Conservation (phyloP, 2,113 vertebrate species). For the Oryzias javanicus region DNA sequence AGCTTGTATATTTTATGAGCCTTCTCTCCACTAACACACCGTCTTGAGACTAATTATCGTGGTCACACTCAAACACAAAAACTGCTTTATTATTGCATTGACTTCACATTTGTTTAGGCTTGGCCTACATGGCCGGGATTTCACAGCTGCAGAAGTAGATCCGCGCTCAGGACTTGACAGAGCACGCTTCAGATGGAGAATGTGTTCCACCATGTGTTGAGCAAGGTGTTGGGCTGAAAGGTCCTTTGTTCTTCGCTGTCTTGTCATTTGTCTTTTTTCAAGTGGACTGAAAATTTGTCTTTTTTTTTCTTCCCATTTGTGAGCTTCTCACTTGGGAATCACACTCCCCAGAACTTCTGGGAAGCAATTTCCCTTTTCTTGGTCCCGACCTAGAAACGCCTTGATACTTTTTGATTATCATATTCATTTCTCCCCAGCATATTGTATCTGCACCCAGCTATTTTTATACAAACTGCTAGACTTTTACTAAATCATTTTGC, state of each 20-base stretch:
- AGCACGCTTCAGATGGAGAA: slow-evolving; percentile 32
- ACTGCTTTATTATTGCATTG: slow-evolving; percentile 68
- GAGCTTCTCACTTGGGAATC: slow-evolving; percentile 43
- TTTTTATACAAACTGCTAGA: slow-evolving; percentile 54
- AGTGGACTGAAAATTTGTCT: slow-evolving; percentile 31
- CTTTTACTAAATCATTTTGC: slow-evolving; percentile 50
- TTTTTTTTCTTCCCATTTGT: neutral
- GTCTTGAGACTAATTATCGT: slow-evolving; percentile 76
- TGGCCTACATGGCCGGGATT: slow-evolving; percentile 60
- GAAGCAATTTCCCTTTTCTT: slow-evolving; percentile 48
- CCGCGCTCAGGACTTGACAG: slow-evolving; percentile 37
- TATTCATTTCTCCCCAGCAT: slow-evolving; percentile 35
- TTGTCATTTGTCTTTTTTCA: slow-evolving; percentile 32
- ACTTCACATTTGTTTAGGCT: slow-evolving; percentile 70
- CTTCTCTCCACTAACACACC: slow-evolving; percentile 62
- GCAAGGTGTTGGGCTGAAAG: slow-evolving; percentile 21
- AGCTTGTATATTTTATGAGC: slow-evolving; percentile 74
- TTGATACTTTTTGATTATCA: slow-evolving; percentile 47
- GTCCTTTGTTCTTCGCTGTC: slow-evolving; percentile 36
- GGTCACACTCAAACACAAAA: slow-evolving; percentile 68
- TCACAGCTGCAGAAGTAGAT: slow-evolving; percentile 36
- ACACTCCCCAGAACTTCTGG: slow-evolving; percentile 18
- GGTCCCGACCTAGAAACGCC: slow-evolving; percentile 62
- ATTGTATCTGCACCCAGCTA: slow-evolving; percentile 53
- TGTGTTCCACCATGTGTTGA: slow-evolving; percentile 14